These are phyloP conservation scores for Ciconia maguari DNA, from an alignment of 2,113 vertebrate species.

Conservation along the genomic window DNA sequence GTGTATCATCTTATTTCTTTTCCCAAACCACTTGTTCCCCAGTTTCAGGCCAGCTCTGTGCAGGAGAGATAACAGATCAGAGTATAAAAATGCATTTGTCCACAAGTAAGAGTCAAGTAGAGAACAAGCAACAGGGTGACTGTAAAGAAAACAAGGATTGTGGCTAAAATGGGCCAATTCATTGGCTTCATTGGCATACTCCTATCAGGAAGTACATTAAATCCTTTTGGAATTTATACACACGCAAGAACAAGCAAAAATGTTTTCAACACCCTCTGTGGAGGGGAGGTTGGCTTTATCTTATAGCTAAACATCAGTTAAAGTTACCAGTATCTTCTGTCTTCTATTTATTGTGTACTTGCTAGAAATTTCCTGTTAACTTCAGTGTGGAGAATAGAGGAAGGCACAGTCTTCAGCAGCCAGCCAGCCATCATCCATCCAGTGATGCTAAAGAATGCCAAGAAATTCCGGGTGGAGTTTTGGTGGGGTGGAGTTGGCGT, in stretches of 20 bases:
- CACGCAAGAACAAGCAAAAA: too few species aligned
- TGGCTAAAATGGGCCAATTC: neutral
- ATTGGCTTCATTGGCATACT: neutral
- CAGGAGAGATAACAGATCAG: neutral
- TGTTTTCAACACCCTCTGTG: neutral
- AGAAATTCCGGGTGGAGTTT: neutral
- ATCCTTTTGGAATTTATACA: neutral
- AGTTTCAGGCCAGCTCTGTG: neutral
- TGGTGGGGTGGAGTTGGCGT: neutral
- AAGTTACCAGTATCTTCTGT: neutral
- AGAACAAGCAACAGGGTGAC: neutral
- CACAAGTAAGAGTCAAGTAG: neutral
- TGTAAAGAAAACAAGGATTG: neutral
- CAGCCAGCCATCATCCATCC: neutral
- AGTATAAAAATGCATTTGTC: neutral
- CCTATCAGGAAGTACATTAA: neutral
- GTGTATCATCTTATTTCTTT: neutral
- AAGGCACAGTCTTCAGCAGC: neutral
- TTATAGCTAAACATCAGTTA: neutral
- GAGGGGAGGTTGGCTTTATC: neutral
- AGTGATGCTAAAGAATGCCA: neutral
- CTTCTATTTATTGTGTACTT: neutral
- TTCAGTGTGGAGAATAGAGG: neutral
- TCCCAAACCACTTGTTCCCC: neutral
- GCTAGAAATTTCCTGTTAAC: neutral